Conservation (phyloP, 2,888 invertebrate genomes). For the Nomada fabriciana region DNA sequence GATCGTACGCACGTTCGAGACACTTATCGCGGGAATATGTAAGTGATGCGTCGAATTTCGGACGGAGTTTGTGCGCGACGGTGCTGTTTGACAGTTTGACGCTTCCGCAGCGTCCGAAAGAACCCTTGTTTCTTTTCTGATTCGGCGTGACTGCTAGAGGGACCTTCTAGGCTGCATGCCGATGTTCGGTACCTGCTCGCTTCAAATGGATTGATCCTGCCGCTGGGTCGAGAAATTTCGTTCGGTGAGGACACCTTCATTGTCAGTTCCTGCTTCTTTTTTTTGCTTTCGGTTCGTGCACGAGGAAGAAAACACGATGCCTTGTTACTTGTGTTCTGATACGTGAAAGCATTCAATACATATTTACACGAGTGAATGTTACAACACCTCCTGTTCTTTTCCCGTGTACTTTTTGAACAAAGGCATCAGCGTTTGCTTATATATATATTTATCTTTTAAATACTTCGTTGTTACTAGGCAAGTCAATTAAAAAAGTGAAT, state of each 20-base stretch:
- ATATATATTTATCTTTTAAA: too few relatives aligned
- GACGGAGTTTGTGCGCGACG: constrained; percentile 8
- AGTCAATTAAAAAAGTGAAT: too few relatives aligned
- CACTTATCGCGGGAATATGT: constrained; percentile 1
- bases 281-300: not conserved
- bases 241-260: constrained; percentile 37
- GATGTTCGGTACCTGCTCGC: not conserved
- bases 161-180: constrained; percentile 7
- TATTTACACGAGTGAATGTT: too few relatives aligned
- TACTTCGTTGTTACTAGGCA: too few relatives aligned
- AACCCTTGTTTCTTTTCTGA: not conserved
- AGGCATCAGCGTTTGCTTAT: too few relatives aligned
- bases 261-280: not conserved
- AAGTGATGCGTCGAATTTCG: constrained; percentile 32
- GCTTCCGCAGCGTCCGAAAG: constrained; percentile 11
- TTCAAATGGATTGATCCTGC: constrained; percentile 30
- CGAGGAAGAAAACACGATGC: not conserved
- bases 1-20: not conserved
- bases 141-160: not conserved
- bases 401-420: too few relatives aligned
- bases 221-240: constrained; percentile 11
- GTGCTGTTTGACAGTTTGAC: constrained; percentile 57
- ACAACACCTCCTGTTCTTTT: too few relatives aligned
- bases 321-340: too few relatives aligned
- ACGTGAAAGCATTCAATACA: not conserved